phyloP scores from a whole-genome alignment of 1,140 invertebrate genomes.

The Hesperophylax magnus region DNA sequence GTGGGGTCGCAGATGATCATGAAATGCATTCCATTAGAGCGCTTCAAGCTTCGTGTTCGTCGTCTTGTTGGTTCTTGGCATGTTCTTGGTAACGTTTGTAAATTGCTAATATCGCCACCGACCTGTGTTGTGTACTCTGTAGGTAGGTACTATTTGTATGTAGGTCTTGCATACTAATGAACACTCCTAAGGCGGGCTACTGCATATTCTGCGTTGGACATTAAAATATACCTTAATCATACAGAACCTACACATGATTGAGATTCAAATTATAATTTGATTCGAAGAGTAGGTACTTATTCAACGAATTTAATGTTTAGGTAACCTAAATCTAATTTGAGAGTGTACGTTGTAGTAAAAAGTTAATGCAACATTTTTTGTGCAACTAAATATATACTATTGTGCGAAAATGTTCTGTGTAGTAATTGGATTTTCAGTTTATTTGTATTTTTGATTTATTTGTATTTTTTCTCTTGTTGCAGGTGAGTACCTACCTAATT shows the following conservation, averaged over 20 bases:
- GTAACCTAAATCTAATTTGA: no score
- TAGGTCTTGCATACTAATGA: slow-evolving; percentile 27
- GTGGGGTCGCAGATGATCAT: no score
- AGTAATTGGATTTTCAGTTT: not conserved
- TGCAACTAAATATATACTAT: not conserved
- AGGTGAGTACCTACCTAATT: not conserved
- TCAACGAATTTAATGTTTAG: no score
- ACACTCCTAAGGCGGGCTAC: not conserved
- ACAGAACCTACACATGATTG: not conserved
- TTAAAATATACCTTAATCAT: not conserved
- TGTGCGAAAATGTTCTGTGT: not conserved
- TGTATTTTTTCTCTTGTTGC: slow-evolving; percentile 4
- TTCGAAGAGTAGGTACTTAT: no score
- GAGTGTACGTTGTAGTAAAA: no score
- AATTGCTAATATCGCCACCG: slow-evolving; percentile 7
- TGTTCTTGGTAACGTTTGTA: not conserved
- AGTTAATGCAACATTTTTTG: not conserved
- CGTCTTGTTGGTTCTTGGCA: not conserved
- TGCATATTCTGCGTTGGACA: not conserved
- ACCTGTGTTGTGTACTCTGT: not conserved
- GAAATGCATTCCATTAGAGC: no score
- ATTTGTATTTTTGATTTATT: not conserved
- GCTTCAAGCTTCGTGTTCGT: no score
- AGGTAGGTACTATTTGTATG: not conserved
- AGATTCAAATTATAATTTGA: not conserved